Conservation (phyloP, 2,797 vertebrate species). For the Acipenser ruthenus region DNA sequence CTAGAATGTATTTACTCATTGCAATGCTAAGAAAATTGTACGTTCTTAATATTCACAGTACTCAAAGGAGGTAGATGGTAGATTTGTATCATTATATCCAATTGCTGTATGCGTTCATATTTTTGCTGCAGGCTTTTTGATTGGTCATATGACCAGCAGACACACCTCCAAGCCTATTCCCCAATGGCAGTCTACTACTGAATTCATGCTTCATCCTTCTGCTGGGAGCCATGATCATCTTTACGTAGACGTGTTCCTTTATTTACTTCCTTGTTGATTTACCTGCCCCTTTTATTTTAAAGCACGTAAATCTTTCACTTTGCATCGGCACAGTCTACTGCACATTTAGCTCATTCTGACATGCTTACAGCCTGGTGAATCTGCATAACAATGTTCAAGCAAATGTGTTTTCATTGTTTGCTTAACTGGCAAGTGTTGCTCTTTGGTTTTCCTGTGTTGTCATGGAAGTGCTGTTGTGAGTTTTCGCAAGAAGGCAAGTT, state of each 20-base stretch:
- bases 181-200: conserved; percentile 19
- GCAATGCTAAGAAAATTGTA: too few relatives aligned
- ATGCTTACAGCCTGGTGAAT: conserved; percentile 71
- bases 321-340: conserved; percentile 67
- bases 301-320: conserved; percentile 60
- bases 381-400: conserved; percentile 87
- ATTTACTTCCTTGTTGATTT: conserved; percentile 5
- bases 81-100: conserved; percentile 17
- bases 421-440: conserved; percentile 26
- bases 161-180: conserved; percentile 25
- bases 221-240: conserved; percentile 28
- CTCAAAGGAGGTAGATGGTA: too few relatives aligned
- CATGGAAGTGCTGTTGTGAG: conserved; percentile 26
- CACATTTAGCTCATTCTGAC: conserved; percentile 50
- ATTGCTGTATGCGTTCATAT: conserved; percentile 30
- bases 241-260: conserved; percentile 23
- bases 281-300: conserved; percentile 42
- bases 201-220: conserved; percentile 23
- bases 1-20: too few relatives aligned
- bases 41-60: too few relatives aligned
- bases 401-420: conserved; percentile 69
- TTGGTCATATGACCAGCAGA: conserved; percentile 37
- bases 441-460: conserved; percentile 11
- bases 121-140: conserved; percentile 35
- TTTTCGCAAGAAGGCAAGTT: conserved; percentile 24